Evolutionary conservation across 2,888 invertebrate genomes (phyloP).

Genomic region (Ceraclea dissimilis): DNA sequence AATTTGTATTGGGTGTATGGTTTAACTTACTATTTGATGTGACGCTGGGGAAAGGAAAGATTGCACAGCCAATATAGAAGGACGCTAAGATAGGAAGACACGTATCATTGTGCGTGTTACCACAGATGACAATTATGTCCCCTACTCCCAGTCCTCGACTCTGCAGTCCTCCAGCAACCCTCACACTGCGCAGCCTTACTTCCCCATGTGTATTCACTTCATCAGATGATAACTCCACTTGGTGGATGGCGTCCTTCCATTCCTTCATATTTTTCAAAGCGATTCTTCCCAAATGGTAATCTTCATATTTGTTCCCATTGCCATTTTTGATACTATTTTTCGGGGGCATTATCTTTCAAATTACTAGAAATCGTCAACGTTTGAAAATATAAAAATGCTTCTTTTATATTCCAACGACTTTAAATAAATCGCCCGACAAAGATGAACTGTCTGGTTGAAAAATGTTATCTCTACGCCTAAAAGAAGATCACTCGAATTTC

Average conservation of each 20-base stretch:
- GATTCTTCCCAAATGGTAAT: not conserved
- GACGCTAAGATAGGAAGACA: constrained; percentile 42
- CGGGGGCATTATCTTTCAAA: no score
- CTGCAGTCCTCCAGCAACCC: constrained; percentile 38
- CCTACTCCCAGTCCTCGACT: constrained; percentile 35
- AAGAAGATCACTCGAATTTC: no score
- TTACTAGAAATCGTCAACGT: no score
- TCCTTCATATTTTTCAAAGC: constrained; percentile 4
- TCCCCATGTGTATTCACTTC: constrained; percentile 33
- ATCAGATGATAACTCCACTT: constrained; percentile 26
- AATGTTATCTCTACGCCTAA: no score
- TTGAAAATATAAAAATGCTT: no score
- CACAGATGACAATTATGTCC: constrained; percentile 42
- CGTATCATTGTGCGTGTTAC: constrained; percentile 39
- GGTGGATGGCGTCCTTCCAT: not conserved
- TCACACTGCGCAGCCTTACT: constrained; percentile 35
- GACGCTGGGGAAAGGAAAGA: constrained; percentile 28
- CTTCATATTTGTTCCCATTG: no score
- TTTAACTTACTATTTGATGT: constrained; percentile 26
- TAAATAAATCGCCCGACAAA: no score
- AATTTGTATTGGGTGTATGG: no score
- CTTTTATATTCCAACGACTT: no score
- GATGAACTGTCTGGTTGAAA: no score
- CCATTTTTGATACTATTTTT: no score
- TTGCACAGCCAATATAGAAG: constrained; percentile 35